Evolutionary conservation across 2,113 vertebrate genomes (phyloP), one percentile per base, ranked within the genome.

Genomic region (Muntiacus reevesi): DNA sequence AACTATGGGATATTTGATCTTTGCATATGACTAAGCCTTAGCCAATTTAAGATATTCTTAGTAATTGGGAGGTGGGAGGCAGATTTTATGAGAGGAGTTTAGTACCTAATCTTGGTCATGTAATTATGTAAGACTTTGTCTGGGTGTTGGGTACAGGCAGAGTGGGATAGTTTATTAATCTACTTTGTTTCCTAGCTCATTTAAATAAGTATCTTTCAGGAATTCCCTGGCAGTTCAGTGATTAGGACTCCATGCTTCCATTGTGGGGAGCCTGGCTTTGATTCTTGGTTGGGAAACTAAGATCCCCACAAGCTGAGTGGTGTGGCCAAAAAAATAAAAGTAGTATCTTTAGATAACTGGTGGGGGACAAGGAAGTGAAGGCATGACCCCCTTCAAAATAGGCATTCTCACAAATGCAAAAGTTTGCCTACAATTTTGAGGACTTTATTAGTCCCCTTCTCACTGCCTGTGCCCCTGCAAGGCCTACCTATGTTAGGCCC

Each of bases 41-140:
- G 74, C 17, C 55, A 84, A 87, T 90, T 95, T 79, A 90, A 95
- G 74, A 87, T 96, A 87, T 94, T 96, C 27, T 95, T 96, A 96
- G 79, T 83, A 91, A 95, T 47, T 91, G 64, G 36, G 54, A 92
- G 87, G 64, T 95, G 59, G 89, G 89, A 85, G 36, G 28, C 83
- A 81, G 47, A 85, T 97, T 91, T 93, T 84, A 55, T 97, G 64
- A 96, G 79, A 83, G 74, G 59, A 88, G 30, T 10, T 93, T 91
- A 88, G 62, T 87, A 45, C 54, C 40, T 95, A 94, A 94, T 87
- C 64, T 95, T 96, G 83, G 76, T 67, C 30, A 84, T 81, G 21
- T 59, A n/a, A 59, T 91, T 83, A 67, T 85, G 50, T 95, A 78
- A 78, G n/a, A 89, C n/a, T 59, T 60, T 82, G 90, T 91, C 94